Percentiles rank a stretch among this genome's conserved stretches.
phyloP scores from a whole-genome alignment of 1,140 invertebrate species.

The Metaphire vulgaris region DNA sequence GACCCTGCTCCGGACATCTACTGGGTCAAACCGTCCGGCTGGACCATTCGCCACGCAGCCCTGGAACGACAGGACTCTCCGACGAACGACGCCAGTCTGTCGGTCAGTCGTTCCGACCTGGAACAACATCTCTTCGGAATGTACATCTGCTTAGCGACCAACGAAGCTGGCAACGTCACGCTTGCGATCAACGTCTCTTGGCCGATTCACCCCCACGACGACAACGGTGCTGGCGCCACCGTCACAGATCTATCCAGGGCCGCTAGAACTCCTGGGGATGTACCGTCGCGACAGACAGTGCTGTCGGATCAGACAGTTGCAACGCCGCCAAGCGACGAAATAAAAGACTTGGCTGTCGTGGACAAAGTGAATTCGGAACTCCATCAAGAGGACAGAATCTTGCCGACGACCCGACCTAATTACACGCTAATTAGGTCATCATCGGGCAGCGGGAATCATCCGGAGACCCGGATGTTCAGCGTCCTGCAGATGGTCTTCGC shows the following conservation, averaged over 20 bases:
- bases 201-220: conserved; percentile 30
- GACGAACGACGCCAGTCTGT: background rate
- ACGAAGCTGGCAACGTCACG: conserved; percentile 47
- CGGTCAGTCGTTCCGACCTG: background rate
- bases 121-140: conserved; percentile 8
- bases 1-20: conserved; percentile 45
- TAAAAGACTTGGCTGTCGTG: too few species aligned
- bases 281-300: background rate
- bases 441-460: background rate
- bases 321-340: background rate
- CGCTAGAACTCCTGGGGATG: background rate
- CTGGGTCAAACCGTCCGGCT: conserved; percentile 45
- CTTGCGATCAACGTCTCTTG: conserved; percentile 45
- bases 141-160: conserved; percentile 47
- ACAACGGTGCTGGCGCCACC: background rate
- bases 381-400: background rate
- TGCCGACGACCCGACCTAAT: background rate
- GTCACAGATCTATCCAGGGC: background rate
- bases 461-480: conserved; percentile 34
- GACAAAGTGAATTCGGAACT: too few species aligned
- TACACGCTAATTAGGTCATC: background rate
- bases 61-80: background rate
- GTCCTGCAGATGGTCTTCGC: conserved; percentile 46
- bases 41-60: conserved; percentile 32
- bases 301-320: background rate